phyloP scores from a whole-genome alignment of 2,113 vertebrate genomes.

The Ploceus nigricollis region DNA sequence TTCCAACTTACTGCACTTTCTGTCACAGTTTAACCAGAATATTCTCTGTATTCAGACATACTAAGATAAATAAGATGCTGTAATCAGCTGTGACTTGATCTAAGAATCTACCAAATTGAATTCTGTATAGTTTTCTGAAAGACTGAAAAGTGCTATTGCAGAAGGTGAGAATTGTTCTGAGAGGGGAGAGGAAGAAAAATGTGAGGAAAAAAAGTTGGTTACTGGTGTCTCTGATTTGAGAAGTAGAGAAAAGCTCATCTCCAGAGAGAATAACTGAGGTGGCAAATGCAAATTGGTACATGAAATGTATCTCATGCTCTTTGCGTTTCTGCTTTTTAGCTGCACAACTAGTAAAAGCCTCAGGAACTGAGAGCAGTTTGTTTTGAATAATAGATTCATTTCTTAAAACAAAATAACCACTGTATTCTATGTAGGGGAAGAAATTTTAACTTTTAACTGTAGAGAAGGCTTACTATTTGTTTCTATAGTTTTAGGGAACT shows the following conservation, averaged over 20 bases:
- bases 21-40: not conserved
- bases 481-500: not conserved
- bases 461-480: slow-evolving; percentile 18
- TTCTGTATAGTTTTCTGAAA: not conserved
- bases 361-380: not conserved
- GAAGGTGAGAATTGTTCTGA: not conserved
- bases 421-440: not conserved
- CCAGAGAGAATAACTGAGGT: not conserved
- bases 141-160: not conserved
- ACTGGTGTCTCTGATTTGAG: not conserved
- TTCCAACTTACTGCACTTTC: not conserved
- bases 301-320: not conserved
- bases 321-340: not conserved
- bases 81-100: not conserved
- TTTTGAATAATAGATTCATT: not conserved
- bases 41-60: not conserved
- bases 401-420: not conserved
- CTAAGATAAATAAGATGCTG: not conserved
- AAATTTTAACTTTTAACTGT: not conserved
- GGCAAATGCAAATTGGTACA: not conserved
- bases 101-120: not conserved
- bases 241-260: not conserved
- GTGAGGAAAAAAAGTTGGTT: not conserved
- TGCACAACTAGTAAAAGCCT: not conserved
- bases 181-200: not conserved